Conservation (phyloP, 2,888 invertebrate genomes). For the Acanthosepion esculentum region DNA sequence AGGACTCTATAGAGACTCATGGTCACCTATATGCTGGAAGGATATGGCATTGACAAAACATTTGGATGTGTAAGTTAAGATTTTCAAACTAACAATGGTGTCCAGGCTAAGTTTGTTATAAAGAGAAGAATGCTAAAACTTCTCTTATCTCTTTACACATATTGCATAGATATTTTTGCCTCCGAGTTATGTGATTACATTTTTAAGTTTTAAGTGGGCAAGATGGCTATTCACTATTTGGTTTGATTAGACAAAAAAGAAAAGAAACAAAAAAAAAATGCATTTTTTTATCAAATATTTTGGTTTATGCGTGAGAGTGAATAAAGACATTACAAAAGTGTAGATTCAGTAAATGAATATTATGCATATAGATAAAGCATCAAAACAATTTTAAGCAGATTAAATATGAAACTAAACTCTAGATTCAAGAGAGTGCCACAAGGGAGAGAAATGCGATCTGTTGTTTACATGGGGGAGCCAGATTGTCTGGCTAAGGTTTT, state of each 20-base stretch:
- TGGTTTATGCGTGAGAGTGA: background rate
- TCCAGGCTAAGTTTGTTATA: too few relatives aligned
- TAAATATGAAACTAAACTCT: conserved; percentile 33
- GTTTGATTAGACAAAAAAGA: background rate
- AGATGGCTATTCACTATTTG: background rate
- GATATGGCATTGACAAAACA: too few relatives aligned
- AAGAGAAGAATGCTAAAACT: too few relatives aligned
- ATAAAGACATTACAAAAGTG: background rate
- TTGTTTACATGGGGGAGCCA: conserved; percentile 33
- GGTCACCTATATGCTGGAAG: too few relatives aligned
- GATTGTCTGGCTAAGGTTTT: background rate
- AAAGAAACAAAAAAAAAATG: background rate
- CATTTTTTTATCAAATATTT: background rate
- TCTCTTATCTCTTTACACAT: too few relatives aligned
- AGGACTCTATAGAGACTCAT: too few relatives aligned
- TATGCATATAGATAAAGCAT: conserved; percentile 18
- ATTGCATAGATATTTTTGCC: too few relatives aligned
- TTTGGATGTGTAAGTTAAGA: too few relatives aligned
- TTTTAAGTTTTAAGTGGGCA: background rate
- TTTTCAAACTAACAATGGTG: too few relatives aligned
- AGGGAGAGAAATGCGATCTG: conserved; percentile 20
- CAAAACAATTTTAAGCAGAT: background rate
- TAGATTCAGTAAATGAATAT: background rate
- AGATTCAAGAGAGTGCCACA: background rate
- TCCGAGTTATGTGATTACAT: background rate